These are phyloP conservation scores for Dendropsophus ebraccatus DNA, from an alignment of 2,113 vertebrate genomes.

Conservation along the genomic window DNA sequence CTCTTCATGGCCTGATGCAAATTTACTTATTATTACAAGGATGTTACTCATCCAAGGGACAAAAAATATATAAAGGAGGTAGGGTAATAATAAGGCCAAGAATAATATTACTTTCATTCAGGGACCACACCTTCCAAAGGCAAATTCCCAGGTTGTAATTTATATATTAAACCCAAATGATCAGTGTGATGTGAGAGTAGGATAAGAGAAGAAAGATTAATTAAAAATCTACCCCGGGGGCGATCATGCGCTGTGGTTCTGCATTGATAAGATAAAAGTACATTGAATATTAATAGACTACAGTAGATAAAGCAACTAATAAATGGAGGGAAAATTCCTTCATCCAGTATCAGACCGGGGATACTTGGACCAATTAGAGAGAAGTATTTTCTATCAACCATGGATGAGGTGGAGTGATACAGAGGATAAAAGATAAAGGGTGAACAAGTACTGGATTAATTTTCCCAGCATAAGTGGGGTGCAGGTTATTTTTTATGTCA, in stretches of 20 bases:
- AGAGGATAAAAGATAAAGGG: too few relatives aligned
- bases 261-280: neutral
- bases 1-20: constrained; percentile 71
- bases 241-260: neutral
- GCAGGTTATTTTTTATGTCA: too few relatives aligned
- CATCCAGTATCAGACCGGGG: neutral
- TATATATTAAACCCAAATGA: constrained; percentile 22
- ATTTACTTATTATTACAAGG: constrained; percentile 76
- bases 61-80: constrained; percentile 63
- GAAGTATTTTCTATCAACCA: neutral
- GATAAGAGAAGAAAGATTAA: neutral
- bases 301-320: neutral
- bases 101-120: neutral
- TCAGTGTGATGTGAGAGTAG: neutral
- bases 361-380: neutral
- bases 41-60: constrained; percentile 72
- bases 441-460: too few relatives aligned
- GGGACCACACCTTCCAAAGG: neutral
- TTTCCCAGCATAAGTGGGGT: too few relatives aligned
- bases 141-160: neutral
- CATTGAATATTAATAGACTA: neutral
- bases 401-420: too few relatives aligned
- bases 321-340: neutral
- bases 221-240: neutral
- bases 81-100: constrained; percentile 67